A percentile compares a stretch with the other conserved stretches of the same genome.
Conservation (phyloP, 1,140 invertebrate genomes). For the Zophobas morio region DNA sequence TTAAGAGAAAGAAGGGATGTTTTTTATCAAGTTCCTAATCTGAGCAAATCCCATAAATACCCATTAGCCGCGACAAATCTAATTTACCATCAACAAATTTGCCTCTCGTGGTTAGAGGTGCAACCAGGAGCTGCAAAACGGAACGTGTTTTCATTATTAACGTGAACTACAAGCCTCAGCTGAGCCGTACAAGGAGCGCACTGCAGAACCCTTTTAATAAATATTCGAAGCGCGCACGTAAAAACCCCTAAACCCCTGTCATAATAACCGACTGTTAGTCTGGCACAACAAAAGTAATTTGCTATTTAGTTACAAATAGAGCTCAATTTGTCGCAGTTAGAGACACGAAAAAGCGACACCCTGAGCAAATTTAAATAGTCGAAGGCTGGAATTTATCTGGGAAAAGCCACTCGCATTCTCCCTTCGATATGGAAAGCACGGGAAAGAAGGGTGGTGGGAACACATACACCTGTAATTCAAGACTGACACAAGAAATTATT, state of each 20-base stretch:
- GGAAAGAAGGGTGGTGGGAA: conserved; percentile 18
- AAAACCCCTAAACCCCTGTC: conserved; percentile 15
- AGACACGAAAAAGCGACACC: not conserved
- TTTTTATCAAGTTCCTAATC: conserved; percentile 38
- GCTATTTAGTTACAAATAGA: not conserved
- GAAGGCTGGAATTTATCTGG: conserved; percentile 10
- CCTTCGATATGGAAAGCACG: conserved; percentile 14
- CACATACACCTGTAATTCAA: conserved; percentile 5
- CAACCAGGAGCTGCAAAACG: conserved; percentile 9
- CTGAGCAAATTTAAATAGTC: conserved; percentile 16
- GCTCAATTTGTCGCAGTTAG: conserved; percentile 16
- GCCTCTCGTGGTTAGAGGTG: conserved; percentile 16
- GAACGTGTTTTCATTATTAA: conserved; percentile 38
- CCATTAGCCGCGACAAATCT: conserved; percentile 36
- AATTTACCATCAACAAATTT: conserved; percentile 39
- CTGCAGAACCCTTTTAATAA: conserved; percentile 31
- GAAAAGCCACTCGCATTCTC: conserved; percentile 2
- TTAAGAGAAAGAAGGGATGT: conserved; percentile 19
- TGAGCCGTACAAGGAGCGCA: conserved; percentile 10
- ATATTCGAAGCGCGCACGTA: conserved; percentile 18
- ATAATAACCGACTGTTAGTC: conserved; percentile 22
- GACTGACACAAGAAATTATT: conserved; percentile 30
- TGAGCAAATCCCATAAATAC: conserved; percentile 30
- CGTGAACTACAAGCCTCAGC: conserved; percentile 1
- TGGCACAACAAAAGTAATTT: conserved; percentile 4